Evolutionary conservation across 2,888 invertebrate species (phyloP), one percentile per base, ranked within the genome.

Genomic region (Conops quadrifasciatus): DNA sequence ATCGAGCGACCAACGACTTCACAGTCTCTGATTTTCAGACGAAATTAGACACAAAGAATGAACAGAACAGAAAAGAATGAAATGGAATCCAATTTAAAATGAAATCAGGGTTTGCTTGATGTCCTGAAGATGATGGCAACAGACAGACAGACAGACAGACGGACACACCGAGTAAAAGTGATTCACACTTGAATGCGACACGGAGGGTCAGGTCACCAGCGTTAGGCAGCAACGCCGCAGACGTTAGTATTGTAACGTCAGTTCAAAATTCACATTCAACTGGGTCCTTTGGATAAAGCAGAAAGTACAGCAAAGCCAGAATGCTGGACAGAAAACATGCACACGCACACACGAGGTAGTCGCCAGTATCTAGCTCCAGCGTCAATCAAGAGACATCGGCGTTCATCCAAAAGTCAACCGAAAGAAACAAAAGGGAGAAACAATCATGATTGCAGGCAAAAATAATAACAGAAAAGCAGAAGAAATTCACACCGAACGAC

Each of bases 231-330:
- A 56, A 24, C 53, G 15, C 21, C 13, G 26, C 15, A 9, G 24
- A 28, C 58, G 28, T 24, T 26, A 9, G 16, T 5, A 2, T 19
- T 53, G 26, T 2, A 0, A 1, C 28, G 58, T 26, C 19, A 67
- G 67, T 67, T 67, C 67, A 67, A 67, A 58, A 59, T n/a, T 59
- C 67, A 58, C 67, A 67, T 67, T 67, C 58, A 67, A 45, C 58
- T 58, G 59, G 58, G 67, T 67, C 58, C 66, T 53, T 53, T 56
- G 36, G 56, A 58, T 59, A 67, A 28, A 58, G 45, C 30, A 56
- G 51, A 51, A 19, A 30, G 51, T 30, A 19, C 51, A 53, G 21
- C 16, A 16, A 47, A 26, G 47, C 24, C 26, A 47, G 47, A 64
- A n/a, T 11, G 1, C 43, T 24, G 26, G 49, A 64, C 28, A 64